Conservation (phyloP, 2,888 invertebrate genomes). For the Coelopa pilipes region DNA sequence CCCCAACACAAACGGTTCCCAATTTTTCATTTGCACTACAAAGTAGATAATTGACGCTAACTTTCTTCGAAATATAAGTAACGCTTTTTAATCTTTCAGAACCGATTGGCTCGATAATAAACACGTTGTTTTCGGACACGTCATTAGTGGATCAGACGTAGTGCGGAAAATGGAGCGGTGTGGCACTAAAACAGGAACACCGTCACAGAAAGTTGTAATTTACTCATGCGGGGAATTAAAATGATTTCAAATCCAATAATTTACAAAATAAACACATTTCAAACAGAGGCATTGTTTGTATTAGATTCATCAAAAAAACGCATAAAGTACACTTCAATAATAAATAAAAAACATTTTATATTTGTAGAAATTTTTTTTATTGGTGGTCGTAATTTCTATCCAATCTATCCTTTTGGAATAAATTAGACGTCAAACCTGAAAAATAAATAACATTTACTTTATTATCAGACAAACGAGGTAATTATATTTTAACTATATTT, state of each 20-base stretch:
- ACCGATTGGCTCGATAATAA: conserved; percentile 93
- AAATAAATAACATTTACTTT: conserved; percentile 1
- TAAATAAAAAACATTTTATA: not conserved
- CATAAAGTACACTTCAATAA: too few relatives aligned
- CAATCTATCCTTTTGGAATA: too few relatives aligned
- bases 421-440: too few relatives aligned
- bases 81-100: conserved; percentile 48
- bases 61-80: too few relatives aligned
- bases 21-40: conserved; percentile 94
- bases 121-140: conserved; percentile 98
- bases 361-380: not conserved
- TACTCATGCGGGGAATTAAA: conserved; percentile 88
- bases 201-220: conserved; percentile 82
- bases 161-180: conserved; percentile 91
- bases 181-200: conserved; percentile 83
- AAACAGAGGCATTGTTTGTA: too few relatives aligned
- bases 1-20: conserved; percentile 95
- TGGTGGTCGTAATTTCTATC: not conserved
- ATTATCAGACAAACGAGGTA: too few relatives aligned
- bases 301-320: too few relatives aligned
- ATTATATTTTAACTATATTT: not conserved
- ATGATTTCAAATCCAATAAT: conserved; percentile 59
- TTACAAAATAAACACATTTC: too few relatives aligned
- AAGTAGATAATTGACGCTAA: conserved; percentile 71
- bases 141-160: conserved; percentile 92